A percentile compares a stretch with the other conserved stretches of the same genome.
phyloP scores from a whole-genome alignment of 1,140 invertebrate genomes.

The honey bee (Apis mellifera) region Amel_HAv3.1 CM009931.2:22349501-22350000 shows the following conservation, averaged over 20 bases:
- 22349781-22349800: background rate
- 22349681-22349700: background rate
- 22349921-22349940: no score
- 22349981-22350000: no score
- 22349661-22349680: background rate
- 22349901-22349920: no score
- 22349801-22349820: background rate
- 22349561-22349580: background rate
- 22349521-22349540: conserved; percentile 25
- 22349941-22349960: no score
- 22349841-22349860: background rate
- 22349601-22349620: background rate
- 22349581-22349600: background rate
- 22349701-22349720: background rate
- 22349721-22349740: background rate
- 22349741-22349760: background rate
- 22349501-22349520: conserved; percentile 14
- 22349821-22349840: background rate
- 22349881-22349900: background rate
- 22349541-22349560: conserved; percentile 15
- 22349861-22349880: background rate
- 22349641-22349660: background rate
- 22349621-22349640: background rate
- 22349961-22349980: no score
- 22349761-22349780: background rate